phyloP scores from a whole-genome alignment of 2,113 vertebrate species.

The Panthera uncia region DNA sequence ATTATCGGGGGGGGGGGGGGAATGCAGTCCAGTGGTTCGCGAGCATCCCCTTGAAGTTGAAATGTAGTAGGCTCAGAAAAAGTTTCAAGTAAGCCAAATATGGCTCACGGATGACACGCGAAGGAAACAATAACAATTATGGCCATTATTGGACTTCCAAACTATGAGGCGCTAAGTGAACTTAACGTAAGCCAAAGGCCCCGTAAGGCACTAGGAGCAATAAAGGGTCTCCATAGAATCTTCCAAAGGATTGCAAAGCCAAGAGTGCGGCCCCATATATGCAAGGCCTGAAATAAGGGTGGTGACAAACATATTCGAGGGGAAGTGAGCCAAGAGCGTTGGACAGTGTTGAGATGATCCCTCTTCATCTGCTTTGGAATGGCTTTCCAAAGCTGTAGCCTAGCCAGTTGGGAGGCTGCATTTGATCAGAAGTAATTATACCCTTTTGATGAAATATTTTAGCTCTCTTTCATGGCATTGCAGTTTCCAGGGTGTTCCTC shows the following conservation, averaged over 20 bases:
- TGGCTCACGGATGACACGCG: background rate
- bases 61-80: background rate
- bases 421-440: background rate
- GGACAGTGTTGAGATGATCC: too few relatives aligned
- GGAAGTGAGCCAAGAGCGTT: background rate
- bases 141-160: background rate
- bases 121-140: background rate
- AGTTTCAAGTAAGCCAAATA: background rate
- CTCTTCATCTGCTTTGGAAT: background rate
- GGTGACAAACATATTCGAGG: background rate
- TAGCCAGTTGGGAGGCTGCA: background rate
- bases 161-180: background rate
- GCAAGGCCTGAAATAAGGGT: background rate
- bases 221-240: background rate
- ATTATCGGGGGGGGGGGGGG: too few relatives aligned
- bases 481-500: background rate
- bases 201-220: too few relatives aligned
- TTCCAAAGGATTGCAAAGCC: background rate
- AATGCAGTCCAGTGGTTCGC: too few relatives aligned
- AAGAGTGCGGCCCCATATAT: accelerated
- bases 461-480: background rate
- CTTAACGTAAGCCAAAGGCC: background rate
- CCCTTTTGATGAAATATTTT: background rate
- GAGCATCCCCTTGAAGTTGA: background rate
- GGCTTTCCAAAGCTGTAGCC: background rate